These are phyloP conservation scores for Pholis gunnellus DNA, from an alignment of 2,113 vertebrate species.

Conservation along the genomic window DNA sequence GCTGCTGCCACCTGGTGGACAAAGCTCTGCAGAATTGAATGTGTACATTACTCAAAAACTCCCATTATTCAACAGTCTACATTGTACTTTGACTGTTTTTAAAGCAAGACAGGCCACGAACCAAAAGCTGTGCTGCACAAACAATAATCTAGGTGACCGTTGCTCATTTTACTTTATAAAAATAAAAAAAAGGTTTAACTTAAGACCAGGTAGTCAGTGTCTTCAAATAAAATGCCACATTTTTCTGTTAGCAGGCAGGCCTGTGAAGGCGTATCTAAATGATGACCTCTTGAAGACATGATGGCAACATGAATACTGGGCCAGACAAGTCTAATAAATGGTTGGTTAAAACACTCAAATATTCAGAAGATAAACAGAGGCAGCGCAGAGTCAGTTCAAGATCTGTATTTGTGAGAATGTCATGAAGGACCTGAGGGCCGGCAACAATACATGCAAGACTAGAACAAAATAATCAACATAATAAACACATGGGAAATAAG, in stretches of 20 bases:
- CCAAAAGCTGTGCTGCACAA: not conserved
- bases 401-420: slow-evolving; percentile 44
- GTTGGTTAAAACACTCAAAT: not conserved
- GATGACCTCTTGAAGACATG: not conserved
- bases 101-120: not conserved
- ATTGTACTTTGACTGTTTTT: not conserved
- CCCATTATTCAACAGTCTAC: not conserved
- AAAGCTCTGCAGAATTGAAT: not conserved
- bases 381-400: slow-evolving; percentile 1
- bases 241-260: not conserved
- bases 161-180: not conserved
- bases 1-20: slow-evolving; percentile 57
- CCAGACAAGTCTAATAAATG: not conserved
- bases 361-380: not conserved
- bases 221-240: not conserved
- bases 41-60: not conserved
- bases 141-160: no score
- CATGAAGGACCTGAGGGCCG: slow-evolving; percentile 15
- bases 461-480: not conserved
- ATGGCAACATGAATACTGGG: not conserved
- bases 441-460: not conserved
- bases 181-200: not conserved
- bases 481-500: not conserved
- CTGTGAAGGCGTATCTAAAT: not conserved
- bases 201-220: no score